Conservation (phyloP, 2,797 vertebrate species). For the Diceros bicornis region DNA sequence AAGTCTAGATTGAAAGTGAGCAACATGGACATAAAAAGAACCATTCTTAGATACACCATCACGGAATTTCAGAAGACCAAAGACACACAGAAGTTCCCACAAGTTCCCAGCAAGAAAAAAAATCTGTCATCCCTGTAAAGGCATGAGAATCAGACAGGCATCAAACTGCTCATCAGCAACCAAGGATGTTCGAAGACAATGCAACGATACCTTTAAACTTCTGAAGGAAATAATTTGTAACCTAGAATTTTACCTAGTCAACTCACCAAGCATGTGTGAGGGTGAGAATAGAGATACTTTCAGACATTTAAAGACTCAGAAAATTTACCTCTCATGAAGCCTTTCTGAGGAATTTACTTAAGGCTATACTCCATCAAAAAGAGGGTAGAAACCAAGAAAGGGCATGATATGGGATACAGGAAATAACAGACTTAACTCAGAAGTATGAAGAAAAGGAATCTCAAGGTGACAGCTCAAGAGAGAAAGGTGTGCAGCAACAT, state of each 20-base stretch:
- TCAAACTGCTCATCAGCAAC: neutral
- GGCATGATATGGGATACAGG: neutral
- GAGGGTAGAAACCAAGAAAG: neutral
- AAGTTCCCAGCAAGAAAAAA: neutral
- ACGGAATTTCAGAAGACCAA: neutral
- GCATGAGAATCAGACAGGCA: neutral
- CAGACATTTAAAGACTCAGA: neutral
- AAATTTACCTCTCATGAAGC: neutral
- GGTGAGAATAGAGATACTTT: neutral
- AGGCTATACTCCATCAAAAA: neutral
- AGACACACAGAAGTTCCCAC: neutral
- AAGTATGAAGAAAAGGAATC: neutral
- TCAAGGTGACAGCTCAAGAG: neutral
- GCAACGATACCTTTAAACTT: neutral
- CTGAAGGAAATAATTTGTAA: neutral
- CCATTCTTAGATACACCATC: neutral
- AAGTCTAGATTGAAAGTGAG: conserved; percentile 15
- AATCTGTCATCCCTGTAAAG: neutral
- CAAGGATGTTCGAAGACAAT: neutral
- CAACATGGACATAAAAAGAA: neutral
- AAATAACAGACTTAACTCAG: neutral
- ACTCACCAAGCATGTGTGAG: neutral
- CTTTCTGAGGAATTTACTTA: conserved; percentile 27
- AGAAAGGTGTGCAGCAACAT: neutral
- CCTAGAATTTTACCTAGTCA: neutral